Base-by-base conservation (phyloP, 2,888 invertebrate species). In the Mimas tiliae region DNA sequence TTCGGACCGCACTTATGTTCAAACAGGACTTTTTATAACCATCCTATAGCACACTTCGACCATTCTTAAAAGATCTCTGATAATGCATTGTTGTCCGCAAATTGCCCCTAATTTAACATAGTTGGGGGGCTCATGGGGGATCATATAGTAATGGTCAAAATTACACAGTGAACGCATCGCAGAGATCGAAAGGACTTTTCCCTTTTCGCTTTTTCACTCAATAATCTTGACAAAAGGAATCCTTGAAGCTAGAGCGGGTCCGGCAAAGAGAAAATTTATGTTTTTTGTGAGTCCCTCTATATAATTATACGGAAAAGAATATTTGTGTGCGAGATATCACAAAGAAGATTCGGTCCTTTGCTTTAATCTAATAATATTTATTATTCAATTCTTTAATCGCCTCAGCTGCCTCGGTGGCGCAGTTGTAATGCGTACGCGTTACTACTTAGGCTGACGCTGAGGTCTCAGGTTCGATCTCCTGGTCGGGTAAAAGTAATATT, bases 161-260 rank as follows among this genome's bases (percentile, higher is more conserved):
- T 62, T 65, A 58, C 65, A 45, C 52, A 45, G 42, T 62, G 48
- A 50, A 45, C 58, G 62, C 58, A 67, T 63, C 63, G 53, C 63
- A 53, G 72, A 76, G 73, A 74, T 71, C 70, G 69, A 70, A 69
- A 72, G 74, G 77, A 80, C 80, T 82, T 83, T 79, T 67, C 78
- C 78, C 78, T 80, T 83, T 82, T 79, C 77, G 77, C 66, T 67
- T 77, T 87, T 84, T 80, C 80, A 80, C 83, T 83, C 83, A 82
- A 85, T 84, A 85, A 82, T 84, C 78, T 71, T 73, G 77, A 85
- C 84, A 86, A 87, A 84, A 80, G 80, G 80, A 81, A 82, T 82
- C 79, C 77, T 79, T 73, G 76, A 80, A 79, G 77, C 76, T 78
- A 68, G 73, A 77, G 73, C 74, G 74, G 70, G 75, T 72, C 73